Evolutionary conservation across 2,113 vertebrate genomes (phyloP).

Genomic region (Donacobius atricapilla): DNA sequence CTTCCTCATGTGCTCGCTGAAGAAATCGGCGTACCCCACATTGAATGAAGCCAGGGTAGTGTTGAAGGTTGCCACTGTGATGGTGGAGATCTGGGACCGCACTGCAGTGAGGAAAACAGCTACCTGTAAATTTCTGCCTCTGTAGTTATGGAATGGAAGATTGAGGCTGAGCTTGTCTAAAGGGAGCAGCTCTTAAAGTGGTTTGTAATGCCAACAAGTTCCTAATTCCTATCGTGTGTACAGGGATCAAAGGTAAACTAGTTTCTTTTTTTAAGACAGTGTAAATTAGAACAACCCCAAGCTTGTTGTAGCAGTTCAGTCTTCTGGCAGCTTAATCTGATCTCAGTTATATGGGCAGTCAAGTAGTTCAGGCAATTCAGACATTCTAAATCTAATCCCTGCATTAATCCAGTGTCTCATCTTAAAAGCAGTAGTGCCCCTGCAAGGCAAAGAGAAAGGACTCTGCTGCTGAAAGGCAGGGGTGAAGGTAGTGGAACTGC

Average conservation of each 20-base stretch:
- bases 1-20: constrained; percentile 97
- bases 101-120: constrained; percentile 72
- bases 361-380: background rate
- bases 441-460: background rate
- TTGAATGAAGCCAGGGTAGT: constrained; percentile 97
- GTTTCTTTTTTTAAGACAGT: background rate
- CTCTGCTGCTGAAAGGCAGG: background rate
- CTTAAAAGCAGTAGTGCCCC: background rate
- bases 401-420: background rate
- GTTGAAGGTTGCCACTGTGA: constrained; percentile 98
- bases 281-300: background rate
- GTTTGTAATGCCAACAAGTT: background rate
- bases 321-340: background rate
- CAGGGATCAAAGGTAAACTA: background rate
- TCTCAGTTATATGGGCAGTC: background rate
- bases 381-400: background rate
- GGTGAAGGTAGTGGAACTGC: background rate
- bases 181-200: background rate
- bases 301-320: background rate
- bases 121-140: background rate
- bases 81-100: constrained; percentile 97
- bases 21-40: constrained; percentile 96
- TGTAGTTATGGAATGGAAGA: background rate
- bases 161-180: background rate
- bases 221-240: background rate